A percentile compares a stretch with the other conserved stretches of the same genome.
phyloP scores from a whole-genome alignment of 2,888 invertebrate species.

The Syrphus vitripennis region DNA sequence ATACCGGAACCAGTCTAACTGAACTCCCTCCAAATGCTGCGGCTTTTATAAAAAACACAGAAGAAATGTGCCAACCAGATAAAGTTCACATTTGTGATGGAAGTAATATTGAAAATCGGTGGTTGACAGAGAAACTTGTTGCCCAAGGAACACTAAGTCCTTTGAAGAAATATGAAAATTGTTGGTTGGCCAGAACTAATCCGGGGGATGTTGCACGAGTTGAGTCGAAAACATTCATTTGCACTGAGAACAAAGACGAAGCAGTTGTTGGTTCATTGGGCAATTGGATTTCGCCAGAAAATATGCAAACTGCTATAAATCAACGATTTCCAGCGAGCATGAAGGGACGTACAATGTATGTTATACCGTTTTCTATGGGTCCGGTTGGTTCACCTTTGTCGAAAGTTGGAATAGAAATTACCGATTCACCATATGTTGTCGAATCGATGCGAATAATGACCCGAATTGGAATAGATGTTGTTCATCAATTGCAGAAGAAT shows the following conservation, averaged over 20 bases:
- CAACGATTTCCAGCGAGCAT: constrained; percentile 95
- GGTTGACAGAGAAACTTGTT: constrained; percentile 88
- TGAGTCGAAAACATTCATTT: constrained; percentile 97
- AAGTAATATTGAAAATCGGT: constrained; percentile 89
- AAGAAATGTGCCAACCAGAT: constrained; percentile 91
- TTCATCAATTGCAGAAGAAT: constrained; percentile 83
- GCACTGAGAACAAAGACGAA: constrained; percentile 89
- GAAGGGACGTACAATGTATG: constrained; percentile 98
- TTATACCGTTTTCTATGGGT: constrained; percentile 99
- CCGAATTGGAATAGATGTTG: constrained; percentile 87
- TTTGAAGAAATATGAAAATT: constrained; percentile 94
- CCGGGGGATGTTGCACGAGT: constrained; percentile 99
- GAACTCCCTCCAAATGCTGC: constrained; percentile 81
- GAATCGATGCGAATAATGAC: constrained; percentile 99
- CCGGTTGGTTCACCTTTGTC: constrained; percentile 96
- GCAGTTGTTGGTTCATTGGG: constrained; percentile 94
- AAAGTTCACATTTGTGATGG: constrained; percentile 96
- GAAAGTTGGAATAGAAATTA: constrained; percentile 98
- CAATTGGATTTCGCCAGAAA: constrained; percentile 94
- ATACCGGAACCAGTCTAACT: constrained; percentile 43
- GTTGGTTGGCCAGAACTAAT: constrained; percentile 97
- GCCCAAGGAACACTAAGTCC: constrained; percentile 90
- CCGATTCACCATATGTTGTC: constrained; percentile 98
- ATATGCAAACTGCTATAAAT: constrained; percentile 90
- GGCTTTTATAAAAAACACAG: constrained; percentile 89